Percentiles rank a stretch among this genome's conserved stretches.
Conservation (phyloP, 2,113 vertebrate species). For the Pterocles burchelli region DNA sequence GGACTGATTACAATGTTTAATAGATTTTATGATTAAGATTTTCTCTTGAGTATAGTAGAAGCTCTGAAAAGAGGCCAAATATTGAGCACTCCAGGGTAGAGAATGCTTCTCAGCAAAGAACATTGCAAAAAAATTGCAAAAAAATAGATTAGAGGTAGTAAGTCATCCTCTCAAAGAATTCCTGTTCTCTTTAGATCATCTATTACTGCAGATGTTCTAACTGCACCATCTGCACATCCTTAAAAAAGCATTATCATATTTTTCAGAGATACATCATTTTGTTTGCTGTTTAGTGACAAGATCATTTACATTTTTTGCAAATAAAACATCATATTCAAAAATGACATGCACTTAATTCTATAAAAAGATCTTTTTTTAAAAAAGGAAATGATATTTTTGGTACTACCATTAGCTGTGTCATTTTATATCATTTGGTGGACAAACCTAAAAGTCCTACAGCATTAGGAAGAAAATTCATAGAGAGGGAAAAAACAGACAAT, state of each 20-base stretch:
- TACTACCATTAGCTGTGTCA: not conserved
- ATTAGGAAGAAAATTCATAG: not conserved
- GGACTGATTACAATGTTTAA: not conserved
- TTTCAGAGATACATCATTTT: conserved; percentile 33
- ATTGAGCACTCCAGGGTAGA: not conserved
- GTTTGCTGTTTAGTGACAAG: conserved; percentile 16
- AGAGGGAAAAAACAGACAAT: not conserved
- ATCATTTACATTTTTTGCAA: conserved; percentile 28
- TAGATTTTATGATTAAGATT: conserved; percentile 18
- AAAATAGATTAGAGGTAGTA: not conserved
- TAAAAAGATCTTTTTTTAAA: conserved; percentile 33
- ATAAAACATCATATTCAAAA: conserved; percentile 38
- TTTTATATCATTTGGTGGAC: not conserved
- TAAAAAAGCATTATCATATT: conserved; percentile 48
- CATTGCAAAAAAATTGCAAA: not conserved
- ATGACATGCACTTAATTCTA: not conserved
- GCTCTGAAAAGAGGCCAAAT: conserved; percentile 10
- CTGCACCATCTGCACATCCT: conserved; percentile 46
- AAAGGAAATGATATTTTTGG: conserved; percentile 23
- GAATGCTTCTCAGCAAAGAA: not conserved
- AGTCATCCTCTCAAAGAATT: conserved; percentile 24
- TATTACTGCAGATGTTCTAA: conserved; percentile 56
- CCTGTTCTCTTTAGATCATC: conserved; percentile 8
- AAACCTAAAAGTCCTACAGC: not conserved
- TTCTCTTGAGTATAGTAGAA: not conserved